These are phyloP conservation scores for Beaufortia kweichowensis DNA, from an alignment of 2,113 vertebrate species.

Conservation along the genomic window DNA sequence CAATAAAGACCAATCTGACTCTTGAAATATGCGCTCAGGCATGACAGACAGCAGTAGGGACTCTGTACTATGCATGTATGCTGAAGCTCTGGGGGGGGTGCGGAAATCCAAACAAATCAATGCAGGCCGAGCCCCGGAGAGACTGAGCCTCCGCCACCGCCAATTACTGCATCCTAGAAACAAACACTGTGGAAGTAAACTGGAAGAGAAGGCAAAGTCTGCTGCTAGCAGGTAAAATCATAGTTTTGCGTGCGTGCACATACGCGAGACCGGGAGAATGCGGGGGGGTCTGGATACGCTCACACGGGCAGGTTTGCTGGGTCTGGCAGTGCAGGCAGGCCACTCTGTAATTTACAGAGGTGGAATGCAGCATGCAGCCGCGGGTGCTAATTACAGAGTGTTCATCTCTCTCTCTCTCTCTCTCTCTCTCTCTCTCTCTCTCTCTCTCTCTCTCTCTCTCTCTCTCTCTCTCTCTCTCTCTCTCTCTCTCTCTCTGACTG, in stretches of 20 bases:
- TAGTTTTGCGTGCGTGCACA: background rate
- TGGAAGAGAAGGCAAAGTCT: slow-evolving; percentile 29
- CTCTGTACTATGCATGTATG: background rate
- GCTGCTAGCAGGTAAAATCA: slow-evolving; percentile 32
- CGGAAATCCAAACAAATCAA: slow-evolving; percentile 52
- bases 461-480: slow-evolving; percentile 48
- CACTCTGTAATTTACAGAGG: slow-evolving; percentile 67
- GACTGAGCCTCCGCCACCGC: slow-evolving; percentile 30
- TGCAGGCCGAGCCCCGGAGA: slow-evolving; percentile 44
- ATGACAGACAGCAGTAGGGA: slow-evolving; percentile 16
- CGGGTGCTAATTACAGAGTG: slow-evolving; percentile 65
- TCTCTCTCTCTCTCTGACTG: slow-evolving; percentile 40
- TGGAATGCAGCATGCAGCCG: slow-evolving; percentile 66
- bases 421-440: slow-evolving; percentile 37
- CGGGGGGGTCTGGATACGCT: slow-evolving; percentile 35
- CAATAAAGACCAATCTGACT: slow-evolving; percentile 10
- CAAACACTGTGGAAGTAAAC: slow-evolving; percentile 25
- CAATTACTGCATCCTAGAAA: slow-evolving; percentile 45
- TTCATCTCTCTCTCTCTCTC: slow-evolving; percentile 53
- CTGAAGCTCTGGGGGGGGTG: slow-evolving; percentile 16
- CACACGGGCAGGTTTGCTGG: slow-evolving; percentile 50
- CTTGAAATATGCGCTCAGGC: slow-evolving; percentile 23
- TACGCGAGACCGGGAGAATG: background rate
- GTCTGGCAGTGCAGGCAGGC: slow-evolving; percentile 47
- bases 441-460: slow-evolving; percentile 38